Base-by-base conservation (phyloP, 1,140 invertebrate genomes). In the Drosophila sucinea region DNA sequence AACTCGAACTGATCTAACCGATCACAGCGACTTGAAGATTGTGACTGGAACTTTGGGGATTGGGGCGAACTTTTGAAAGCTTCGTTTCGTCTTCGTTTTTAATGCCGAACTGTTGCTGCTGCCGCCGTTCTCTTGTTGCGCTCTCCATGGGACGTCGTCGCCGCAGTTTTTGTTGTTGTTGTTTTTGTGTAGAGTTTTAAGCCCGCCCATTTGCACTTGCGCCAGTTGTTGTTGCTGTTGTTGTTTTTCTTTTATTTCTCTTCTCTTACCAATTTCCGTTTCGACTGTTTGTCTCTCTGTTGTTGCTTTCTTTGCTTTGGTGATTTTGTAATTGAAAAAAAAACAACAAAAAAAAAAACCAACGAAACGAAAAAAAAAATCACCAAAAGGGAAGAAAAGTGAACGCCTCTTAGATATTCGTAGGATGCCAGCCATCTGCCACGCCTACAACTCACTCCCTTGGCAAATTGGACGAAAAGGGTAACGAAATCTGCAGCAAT, bases 221-320 rank as follows among this genome's bases (percentile, higher is more conserved):
- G 83, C 77, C 83, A 79, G 77, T 73, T 81, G 79, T 75, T 71
- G 60, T 77, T 67, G 63, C 81, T 61, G 62, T 58, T 60, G 54
- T 68, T 66, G 41, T 55, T 64, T 47, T 65, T 68, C 44, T 44
- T 30, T 32, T 60, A 27, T 70, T 76, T 76, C 44, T 38, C 35
- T 71, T 69, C 74, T 87, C 80, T 87, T 87, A 83, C 84, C 83
- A 80, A 87, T 87, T 87, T 87, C 83, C 83, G 83, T 89, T 89
- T 89, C 54, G 80, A 57, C 58, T 83, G 64, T 58, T 71, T 69
- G 61, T 57, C 66, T 58, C 68, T 38, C 8, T 38, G 35, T 38
- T 69, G 62, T 67, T 58, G 76, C 69, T 72, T 87, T 87, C 83
- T 60, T 71, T 61, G 55, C 67, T 79, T 72, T 67, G 75, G 51